Evolutionary conservation across 2,113 vertebrate species (phyloP), one percentile per base, ranked within the genome.

Genomic region (Bufo gargarizans): DNA sequence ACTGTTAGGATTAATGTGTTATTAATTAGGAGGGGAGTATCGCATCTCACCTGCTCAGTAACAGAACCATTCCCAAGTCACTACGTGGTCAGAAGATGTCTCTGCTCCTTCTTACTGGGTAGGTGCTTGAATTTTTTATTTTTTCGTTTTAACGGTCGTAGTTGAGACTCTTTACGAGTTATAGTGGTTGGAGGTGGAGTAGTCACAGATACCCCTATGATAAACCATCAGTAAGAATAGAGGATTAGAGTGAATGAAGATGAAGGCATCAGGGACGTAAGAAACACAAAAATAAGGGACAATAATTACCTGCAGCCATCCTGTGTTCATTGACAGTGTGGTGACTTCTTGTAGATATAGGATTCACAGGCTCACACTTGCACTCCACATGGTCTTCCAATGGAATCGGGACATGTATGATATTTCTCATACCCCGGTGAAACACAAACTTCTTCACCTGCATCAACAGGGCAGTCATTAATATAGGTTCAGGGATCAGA

Each of bases 351-450:
- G 55, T 8, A 53, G 49, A 8, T 20, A 20, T 8, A 4, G 82
- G 14, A 58, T 92, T 91, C 72, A 93, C 43, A 0, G 92, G 74
- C 82, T 97, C 95, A 89, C 97, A 98, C 89, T 94, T 95, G 91
- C 98, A 99, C 10, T 93, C 95, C 89, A 98, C 90, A 0, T 99
- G 98, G 91, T 99, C 98, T 86, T 97, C 96, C 91, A 99, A 95
- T 14, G 97, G 94, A 92, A 99, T 96, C 2, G 96, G 59, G 5
- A 94, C 97, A 90, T 96, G 96, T 82, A 95, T 95, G n/a, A 96
- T 96, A 86, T 89, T 90, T 8, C 95, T 87, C 89, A 93, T 95
- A 92, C 53, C 93, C 91, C 95, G 94, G 8, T 95, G 91, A 50
- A 95, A 96, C 91, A 96, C 95, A 0, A 98, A 97, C 93, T 99